phyloP scores from a whole-genome alignment of 2,888 invertebrate genomes.

The Agrotis clavis region DNA sequence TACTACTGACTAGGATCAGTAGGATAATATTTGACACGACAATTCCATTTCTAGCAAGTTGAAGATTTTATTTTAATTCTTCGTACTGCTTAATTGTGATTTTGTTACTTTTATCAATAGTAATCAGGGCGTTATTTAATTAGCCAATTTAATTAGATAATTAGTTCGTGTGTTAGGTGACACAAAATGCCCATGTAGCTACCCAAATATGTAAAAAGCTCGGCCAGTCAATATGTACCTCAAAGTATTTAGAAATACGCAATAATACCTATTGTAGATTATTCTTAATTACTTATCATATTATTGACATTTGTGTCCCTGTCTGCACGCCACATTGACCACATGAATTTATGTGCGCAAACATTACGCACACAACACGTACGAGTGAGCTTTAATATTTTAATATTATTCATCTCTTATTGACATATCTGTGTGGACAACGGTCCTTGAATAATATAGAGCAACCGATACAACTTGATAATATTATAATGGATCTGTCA shows the following conservation, averaged over 20 bases:
- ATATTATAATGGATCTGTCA: conserved; percentile 33
- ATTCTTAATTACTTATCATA: conserved; percentile 44
- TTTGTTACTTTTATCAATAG: too few relatives aligned
- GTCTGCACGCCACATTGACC: conserved; percentile 72
- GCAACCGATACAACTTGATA: conserved; percentile 52
- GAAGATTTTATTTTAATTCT: too few relatives aligned
- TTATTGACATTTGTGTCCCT: conserved; percentile 56
- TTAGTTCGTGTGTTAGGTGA: neutral
- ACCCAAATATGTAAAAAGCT: conserved; percentile 2
- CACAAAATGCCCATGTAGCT: neutral
- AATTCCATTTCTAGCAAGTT: too few relatives aligned
- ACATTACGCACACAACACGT: conserved; percentile 71
- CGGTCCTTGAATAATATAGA: conserved; percentile 40
- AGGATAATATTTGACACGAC: too few relatives aligned
- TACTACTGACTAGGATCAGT: too few relatives aligned
- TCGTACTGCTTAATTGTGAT: too few relatives aligned
- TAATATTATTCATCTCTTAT: conserved; percentile 63
- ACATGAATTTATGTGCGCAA: conserved; percentile 73
- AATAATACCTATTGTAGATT: conserved; percentile 10
- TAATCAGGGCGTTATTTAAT: too few relatives aligned
- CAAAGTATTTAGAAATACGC: neutral
- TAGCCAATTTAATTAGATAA: neutral
- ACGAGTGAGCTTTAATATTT: conserved; percentile 55
- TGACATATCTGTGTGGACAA: conserved; percentile 54
- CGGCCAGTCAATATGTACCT: too few relatives aligned